Evolutionary conservation across 2,888 invertebrate species (phyloP).

Genomic region (Melieria crassipennis): DNA sequence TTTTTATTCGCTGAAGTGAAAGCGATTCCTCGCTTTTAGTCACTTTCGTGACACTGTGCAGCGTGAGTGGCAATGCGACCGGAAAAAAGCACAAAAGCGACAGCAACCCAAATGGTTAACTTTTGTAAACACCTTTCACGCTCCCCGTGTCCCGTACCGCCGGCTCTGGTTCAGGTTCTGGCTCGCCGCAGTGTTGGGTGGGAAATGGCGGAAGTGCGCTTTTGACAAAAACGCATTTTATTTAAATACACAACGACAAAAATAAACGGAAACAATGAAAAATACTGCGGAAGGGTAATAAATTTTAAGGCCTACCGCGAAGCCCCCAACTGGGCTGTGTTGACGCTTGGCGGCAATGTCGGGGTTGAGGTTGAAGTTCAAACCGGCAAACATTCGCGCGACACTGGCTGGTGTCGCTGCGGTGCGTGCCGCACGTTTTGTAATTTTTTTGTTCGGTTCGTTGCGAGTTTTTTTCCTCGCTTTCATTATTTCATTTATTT

Average conservation of each 20-base stretch:
- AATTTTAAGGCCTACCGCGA: constrained; percentile 30
- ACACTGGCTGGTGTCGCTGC: not conserved
- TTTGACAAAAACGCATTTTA: constrained; percentile 20
- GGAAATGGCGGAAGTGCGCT: constrained; percentile 12
- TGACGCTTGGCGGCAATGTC: not conserved
- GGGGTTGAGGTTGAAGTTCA: not conserved
- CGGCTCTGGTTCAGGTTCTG: not conserved
- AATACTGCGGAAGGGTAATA: constrained; percentile 27
- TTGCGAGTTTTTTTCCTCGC: constrained; percentile 4
- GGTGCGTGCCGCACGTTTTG: constrained; percentile 15
- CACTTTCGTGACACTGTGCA: not conserved
- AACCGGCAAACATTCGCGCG: not conserved
- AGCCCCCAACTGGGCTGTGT: not conserved
- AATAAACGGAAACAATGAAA: constrained; percentile 29
- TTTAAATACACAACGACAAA: constrained; percentile 20
- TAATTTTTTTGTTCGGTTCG: not conserved
- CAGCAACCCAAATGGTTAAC: constrained; percentile 12
- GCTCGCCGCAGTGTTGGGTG: not conserved
- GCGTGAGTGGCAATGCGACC: not conserved
- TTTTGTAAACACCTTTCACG: constrained; percentile 31
- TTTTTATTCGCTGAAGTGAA: too few species aligned
- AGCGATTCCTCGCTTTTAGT: too few species aligned
- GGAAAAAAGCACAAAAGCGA: constrained; percentile 7
- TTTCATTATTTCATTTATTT: not conserved
- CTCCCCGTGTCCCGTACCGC: not conserved